A percentile compares a stretch with the other conserved stretches of the same genome.
Evolutionary conservation across 2,113 vertebrate genomes (phyloP).

Genomic region (Canis aureus): DNA sequence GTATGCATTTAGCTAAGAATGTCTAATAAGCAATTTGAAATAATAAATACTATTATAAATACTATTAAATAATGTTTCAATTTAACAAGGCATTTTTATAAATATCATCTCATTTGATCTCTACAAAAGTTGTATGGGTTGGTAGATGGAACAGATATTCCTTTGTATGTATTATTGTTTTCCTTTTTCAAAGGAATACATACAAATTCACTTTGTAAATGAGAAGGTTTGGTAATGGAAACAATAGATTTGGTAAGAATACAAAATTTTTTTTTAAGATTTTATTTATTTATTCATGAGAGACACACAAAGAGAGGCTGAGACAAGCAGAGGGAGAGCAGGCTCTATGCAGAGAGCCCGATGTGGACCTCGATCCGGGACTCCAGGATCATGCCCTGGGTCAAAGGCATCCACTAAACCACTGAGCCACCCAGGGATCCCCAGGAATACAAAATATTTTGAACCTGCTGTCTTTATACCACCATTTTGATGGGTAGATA

Average conservation of each 20-base stretch:
- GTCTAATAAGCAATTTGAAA: constrained; percentile 7
- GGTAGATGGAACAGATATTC: neutral
- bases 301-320: too few relatives aligned
- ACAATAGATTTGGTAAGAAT: neutral
- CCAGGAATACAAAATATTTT: neutral
- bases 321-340: too few relatives aligned
- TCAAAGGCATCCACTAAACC: too few relatives aligned
- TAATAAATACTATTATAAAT: neutral
- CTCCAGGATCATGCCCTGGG: too few relatives aligned
- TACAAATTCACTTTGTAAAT: neutral
- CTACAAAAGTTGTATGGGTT: neutral
- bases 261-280: neutral
- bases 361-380: too few relatives aligned
- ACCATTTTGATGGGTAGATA: neutral
- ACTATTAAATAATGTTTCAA: constrained; percentile 6
- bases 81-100: constrained; percentile 35
- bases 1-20: constrained; percentile 4
- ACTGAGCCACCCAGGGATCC: too few relatives aligned
- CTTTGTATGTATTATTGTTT: too few relatives aligned
- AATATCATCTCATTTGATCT: neutral
- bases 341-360: too few relatives aligned
- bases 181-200: too few relatives aligned
- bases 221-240: neutral
- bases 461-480: neutral
- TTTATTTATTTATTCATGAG: too few relatives aligned